Evolutionary conservation across 2,113 vertebrate genomes (phyloP).

Genomic region (Mastomys coucha): DNA sequence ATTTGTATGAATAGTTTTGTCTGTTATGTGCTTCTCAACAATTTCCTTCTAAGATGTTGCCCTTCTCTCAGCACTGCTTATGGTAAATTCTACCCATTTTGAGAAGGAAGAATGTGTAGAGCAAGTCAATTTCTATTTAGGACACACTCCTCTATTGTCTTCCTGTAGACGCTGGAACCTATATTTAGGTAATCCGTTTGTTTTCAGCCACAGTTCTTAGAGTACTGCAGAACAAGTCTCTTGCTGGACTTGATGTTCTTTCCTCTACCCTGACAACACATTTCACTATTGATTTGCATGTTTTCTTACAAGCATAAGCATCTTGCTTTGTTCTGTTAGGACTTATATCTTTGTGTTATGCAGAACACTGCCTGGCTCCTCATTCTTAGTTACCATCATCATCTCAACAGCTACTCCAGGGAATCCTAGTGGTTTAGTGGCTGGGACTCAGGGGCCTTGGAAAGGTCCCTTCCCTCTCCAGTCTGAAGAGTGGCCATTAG

Average conservation of each 20-base stretch:
- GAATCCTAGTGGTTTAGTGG: not conserved
- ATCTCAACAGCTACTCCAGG: not conserved
- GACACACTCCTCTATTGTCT: not conserved
- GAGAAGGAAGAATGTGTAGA: not conserved
- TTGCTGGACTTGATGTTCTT: not conserved
- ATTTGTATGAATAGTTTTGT: conserved; percentile 20
- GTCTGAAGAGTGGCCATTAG: not conserved
- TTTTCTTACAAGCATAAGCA: not conserved
- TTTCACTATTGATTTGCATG: not conserved
- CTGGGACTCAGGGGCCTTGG: not conserved
- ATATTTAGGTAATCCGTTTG: not conserved
- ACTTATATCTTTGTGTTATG: not conserved
- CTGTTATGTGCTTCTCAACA: not conserved
- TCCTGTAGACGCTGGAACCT: not conserved
- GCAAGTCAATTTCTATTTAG: not conserved
- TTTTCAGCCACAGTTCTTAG: not conserved
- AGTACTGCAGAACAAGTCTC: not conserved
- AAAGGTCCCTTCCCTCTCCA: not conserved
- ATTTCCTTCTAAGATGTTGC: conserved; percentile 33
- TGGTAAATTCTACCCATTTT: not conserved
- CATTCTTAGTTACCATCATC: not conserved
- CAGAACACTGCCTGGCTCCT: not conserved
- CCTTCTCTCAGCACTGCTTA: not conserved
- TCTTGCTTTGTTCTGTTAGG: conserved; percentile 27
- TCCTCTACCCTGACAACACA: not conserved